Evolutionary conservation across 2,888 invertebrate species (phyloP), one percentile per base, ranked within the genome.

Genomic region (Eutolmus rufibarbis): DNA sequence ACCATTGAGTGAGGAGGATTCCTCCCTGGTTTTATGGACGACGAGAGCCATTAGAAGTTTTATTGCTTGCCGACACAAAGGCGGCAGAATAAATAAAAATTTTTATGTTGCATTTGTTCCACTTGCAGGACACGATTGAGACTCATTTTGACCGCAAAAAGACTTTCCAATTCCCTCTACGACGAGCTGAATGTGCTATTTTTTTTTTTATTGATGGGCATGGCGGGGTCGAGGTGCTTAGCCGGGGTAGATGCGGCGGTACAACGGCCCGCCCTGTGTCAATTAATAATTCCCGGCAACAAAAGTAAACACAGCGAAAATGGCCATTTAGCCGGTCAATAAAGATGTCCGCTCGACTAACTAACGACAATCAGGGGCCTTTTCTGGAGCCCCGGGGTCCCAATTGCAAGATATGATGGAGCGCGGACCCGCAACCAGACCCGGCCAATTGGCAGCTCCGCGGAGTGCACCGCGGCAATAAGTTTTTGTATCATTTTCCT

Each of bases 251-350:
- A 66, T 66, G 8, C 66, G 28, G 14, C 28, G 66, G 66, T 66
- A 66, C 28, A 66, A 66, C 23, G 28, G 66, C 28, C 28, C 12
- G 23, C 28, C 2, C 23, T 76, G 34, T 76, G 76, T 34, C 76
- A 76, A 76, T 76, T 76, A 76, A 76, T 76, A 76, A 76, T 76
- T 37, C 37, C 37, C 76, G 76, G 34, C 16, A 31, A 76, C 37
- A 76, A 76, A 76, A 37, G 76, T 76, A 76, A 76, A 76, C 28
- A 76, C 37, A 76, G 19, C n/a, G 28, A 76, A 76, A 76, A 76
- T 76, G 34, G 76, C 76, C 76, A 76, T 76, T 76, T 76, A 76
- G 28, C 34, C 76, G 19, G 19, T n/a, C 76, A 76, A 76, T 76
- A 76, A 76, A 76, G 76, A 76, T 76, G 34, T 76, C 76, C 76